phyloP scores from a whole-genome alignment of 2,113 vertebrate species.

The Zosterops borbonicus region DNA sequence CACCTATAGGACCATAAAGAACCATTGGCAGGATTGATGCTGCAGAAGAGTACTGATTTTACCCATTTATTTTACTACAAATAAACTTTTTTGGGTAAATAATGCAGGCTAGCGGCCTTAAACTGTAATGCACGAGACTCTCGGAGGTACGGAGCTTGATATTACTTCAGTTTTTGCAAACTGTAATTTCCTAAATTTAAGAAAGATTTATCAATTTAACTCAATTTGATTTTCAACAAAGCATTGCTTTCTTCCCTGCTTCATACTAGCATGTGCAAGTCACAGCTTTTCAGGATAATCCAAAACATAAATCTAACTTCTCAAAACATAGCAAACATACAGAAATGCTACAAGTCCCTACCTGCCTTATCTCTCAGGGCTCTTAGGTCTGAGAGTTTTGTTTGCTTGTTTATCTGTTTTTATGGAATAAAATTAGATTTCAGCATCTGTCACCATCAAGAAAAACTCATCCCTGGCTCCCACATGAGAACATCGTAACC shows the following conservation, averaged over 20 bases:
- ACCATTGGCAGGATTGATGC: rapidly evolving
- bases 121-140: neutral
- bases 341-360: conserved; percentile 14
- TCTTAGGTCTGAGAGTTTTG: neutral
- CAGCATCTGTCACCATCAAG: conserved; percentile 77
- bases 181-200: neutral
- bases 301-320: conserved; percentile 18
- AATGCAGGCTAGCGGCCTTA: neutral
- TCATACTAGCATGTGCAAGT: neutral
- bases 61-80: neutral
- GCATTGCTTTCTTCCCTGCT: neutral
- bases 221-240: neutral
- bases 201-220: neutral
- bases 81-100: neutral
- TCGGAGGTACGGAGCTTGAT: neutral
- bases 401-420: conserved; percentile 42
- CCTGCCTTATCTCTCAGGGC: conserved; percentile 60
- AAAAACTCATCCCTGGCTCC: conserved; percentile 69
- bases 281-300: neutral
- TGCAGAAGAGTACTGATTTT: neutral
- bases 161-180: neutral
- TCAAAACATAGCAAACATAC: conserved; percentile 14
- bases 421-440: conserved; percentile 75
- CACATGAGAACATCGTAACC: conserved; percentile 72
- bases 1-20: neutral